These are phyloP conservation scores for Hylia prasina DNA, from an alignment of 2,113 vertebrate species.

Conservation along the genomic window DNA sequence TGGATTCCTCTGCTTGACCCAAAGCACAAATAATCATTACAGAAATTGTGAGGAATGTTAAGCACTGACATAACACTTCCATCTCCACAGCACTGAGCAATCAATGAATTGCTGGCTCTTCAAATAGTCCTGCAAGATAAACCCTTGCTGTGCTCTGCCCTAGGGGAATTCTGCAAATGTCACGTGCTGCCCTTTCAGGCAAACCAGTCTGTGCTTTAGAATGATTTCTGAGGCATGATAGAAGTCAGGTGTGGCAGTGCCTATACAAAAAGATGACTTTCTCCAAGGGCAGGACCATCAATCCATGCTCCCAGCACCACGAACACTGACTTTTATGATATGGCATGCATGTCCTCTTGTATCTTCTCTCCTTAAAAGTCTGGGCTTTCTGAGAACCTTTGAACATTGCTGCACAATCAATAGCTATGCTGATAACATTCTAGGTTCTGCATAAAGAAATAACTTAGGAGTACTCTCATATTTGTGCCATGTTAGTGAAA, in stretches of 20 bases:
- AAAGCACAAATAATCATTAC: neutral
- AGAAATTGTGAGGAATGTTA: neutral
- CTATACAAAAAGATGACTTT: neutral
- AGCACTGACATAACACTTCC: neutral
- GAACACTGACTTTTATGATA: neutral
- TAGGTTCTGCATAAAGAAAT: neutral
- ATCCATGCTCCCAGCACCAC: neutral
- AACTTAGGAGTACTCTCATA: neutral
- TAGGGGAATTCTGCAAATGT: constrained; percentile 17
- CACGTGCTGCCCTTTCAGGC: constrained; percentile 35
- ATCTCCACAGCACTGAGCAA: neutral
- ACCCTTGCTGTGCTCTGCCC: neutral
- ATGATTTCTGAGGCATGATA: neutral
- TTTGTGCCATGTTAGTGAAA: neutral
- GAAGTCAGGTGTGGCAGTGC: neutral
- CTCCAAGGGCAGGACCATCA: neutral
- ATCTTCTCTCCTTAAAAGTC: neutral
- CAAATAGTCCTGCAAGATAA: neutral
- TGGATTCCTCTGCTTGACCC: neutral
- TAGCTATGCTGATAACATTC: neutral
- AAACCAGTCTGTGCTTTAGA: neutral
- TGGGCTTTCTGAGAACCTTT: neutral
- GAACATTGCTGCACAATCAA: neutral
- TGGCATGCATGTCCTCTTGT: neutral
- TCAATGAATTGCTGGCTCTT: neutral